Percentiles rank a stretch among this genome's conserved stretches.
Conservation (phyloP, 2,113 vertebrate genomes). For the Electrona antarctica region DNA sequence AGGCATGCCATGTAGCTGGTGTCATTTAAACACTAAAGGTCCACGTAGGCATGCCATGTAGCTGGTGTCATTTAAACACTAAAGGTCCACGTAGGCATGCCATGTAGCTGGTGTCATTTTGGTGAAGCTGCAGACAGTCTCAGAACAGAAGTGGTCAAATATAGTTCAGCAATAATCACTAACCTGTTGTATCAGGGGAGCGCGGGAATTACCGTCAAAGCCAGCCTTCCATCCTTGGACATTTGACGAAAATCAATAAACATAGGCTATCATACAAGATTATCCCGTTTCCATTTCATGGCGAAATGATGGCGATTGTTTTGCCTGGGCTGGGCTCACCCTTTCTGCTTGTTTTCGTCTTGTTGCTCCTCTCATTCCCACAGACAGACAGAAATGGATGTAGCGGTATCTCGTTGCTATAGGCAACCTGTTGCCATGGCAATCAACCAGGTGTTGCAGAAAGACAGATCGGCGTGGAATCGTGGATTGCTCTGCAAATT, state of each 20-base stretch:
- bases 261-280: neutral
- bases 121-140: no score
- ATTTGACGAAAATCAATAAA: neutral
- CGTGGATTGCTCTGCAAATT: neutral
- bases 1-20: no score
- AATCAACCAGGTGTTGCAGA: slow-evolving; percentile 70
- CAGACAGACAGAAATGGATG: slow-evolving; percentile 62
- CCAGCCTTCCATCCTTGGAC: slow-evolving; percentile 48
- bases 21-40: no score
- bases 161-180: slow-evolving; percentile 2
- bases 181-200: slow-evolving; percentile 77
- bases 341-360: slow-evolving; percentile 44
- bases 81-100: no score
- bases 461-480: slow-evolving; percentile 57
- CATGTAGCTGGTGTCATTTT: no score
- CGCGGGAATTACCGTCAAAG: slow-evolving; percentile 67
- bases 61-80: slow-evolving; percentile 34
- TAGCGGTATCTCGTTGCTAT: slow-evolving; percentile 77
- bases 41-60: no score
- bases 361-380: slow-evolving; percentile 62
- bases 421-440: slow-evolving; percentile 87
- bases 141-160: neutral
- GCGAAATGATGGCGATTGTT: neutral
- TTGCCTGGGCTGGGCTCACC: slow-evolving; percentile 37
- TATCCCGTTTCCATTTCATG: slow-evolving; percentile 38